Evolutionary conservation across 2,113 vertebrate species (phyloP), one percentile per base, ranked within the genome.

Genomic region (Otus sunia): DNA sequence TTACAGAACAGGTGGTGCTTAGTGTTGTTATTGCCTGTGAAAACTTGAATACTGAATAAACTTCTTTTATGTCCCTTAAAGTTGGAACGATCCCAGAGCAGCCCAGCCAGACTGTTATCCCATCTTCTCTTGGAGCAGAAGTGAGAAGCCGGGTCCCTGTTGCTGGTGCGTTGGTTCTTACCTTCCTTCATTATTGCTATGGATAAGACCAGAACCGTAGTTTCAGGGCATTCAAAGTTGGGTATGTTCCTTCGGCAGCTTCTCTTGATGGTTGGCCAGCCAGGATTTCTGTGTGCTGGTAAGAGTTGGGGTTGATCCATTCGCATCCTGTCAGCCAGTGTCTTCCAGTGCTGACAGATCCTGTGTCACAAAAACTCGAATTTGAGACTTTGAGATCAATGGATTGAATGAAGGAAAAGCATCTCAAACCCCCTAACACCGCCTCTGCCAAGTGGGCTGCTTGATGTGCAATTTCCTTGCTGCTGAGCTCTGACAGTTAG

Each of bases 81-180:
- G 99, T 98, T 59, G 99, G 98, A 96, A 98, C 97, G 45, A 98
- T 98, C 87, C 98, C 99, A 11, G 98, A 99, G 96, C 97, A 96
- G 41, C 97, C 98, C 13, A 97, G 97, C 60, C 99, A 98, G 96
- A 98, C 93, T 32, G 77, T 97, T 88, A 91, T 67, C 32, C 94
- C 97, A n/a, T 97, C 98, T 87, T 64, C 97, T 12, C 96, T 97
- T 36, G 98, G 98, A 90, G 93, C 96, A 3, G 98, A 98, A 92
- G 71, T 97, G 95, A 96, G 98, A 92, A 96, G 96, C 93, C 90
- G 98, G 73, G 96, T 97, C n/a, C 97, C 98, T 43, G 66, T 96
- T 1, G 50, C 97, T 2, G 98, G 98, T 98, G 78, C 1, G 97
- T 94, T 39, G 9, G 6, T 53, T 36, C 30, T 92, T 92, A 11